Conservation (phyloP, 1,140 invertebrate species). For the Bathynomus jamesi region DNA sequence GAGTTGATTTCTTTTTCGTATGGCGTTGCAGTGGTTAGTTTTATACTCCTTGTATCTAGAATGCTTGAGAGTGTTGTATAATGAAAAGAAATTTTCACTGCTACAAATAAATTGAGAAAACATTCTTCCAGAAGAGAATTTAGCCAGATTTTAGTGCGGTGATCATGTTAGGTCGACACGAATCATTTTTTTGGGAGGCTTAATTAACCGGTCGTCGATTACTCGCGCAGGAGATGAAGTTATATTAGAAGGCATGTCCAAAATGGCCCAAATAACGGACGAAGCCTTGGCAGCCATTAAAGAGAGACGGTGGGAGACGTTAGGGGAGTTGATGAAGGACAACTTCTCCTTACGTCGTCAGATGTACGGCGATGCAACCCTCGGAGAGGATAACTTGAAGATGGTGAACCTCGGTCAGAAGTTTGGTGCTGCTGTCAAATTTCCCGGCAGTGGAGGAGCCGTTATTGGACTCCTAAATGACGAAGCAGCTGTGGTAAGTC, state of each 20-base stretch:
- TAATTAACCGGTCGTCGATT: too few species aligned
- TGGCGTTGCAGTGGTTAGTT: too few species aligned
- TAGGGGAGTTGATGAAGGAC: conserved; percentile 38
- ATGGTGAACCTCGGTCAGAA: conserved; percentile 40
- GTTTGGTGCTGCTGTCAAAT: conserved; percentile 39
- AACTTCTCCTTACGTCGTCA: conserved; percentile 39
- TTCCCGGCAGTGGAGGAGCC: conserved; percentile 41
- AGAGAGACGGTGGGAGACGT: conserved; percentile 31
- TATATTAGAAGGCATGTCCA: conserved; percentile 39
- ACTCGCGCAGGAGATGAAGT: conserved; percentile 39
- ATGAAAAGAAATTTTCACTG: too few species aligned
- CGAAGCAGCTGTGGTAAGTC: conserved; percentile 31
- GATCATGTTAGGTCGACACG: too few species aligned
- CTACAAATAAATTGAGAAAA: too few species aligned
- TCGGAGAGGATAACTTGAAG: conserved; percentile 38
- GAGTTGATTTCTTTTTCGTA: too few species aligned
- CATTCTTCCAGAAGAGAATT: too few species aligned
- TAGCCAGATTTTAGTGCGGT: too few species aligned
- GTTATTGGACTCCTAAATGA: conserved; percentile 39
- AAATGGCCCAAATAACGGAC: conserved; percentile 40
- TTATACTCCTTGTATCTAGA: too few species aligned
- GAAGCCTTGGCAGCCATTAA: conserved; percentile 37
- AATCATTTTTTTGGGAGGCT: too few species aligned
- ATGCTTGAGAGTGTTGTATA: too few species aligned
- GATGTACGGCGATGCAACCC: conserved; percentile 38